Base-by-base conservation (phyloP, 2,797 vertebrate species). In the Toxotes lorentzi region DNA sequence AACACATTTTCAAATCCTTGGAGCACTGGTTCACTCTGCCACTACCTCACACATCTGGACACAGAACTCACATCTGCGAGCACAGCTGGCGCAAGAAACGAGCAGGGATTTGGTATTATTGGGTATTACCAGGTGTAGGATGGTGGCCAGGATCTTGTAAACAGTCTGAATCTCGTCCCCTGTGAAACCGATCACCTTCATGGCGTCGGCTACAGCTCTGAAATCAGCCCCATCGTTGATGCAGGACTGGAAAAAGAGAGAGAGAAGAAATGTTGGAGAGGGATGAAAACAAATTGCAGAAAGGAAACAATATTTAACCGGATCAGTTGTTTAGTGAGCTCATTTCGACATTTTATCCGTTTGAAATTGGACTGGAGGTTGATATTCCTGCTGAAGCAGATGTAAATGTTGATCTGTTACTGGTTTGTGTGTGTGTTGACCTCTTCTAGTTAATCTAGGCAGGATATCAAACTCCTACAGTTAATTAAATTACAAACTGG, bases 121-220 rank as follows among this genome's bases (percentile, higher is more conserved):
- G 32, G 50, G 83, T 85, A 89, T 85, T 90, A 99, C 98, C 97
- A 99, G 94, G 91, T 99, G 97, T 14, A 99, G 96, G 87, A 99
- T 99, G 79, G 95, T 91, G 79, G 97, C 97, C 94, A 98, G 90
- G 70, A 99, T 98, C 93, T 96, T 99, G 94, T 98, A 99, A 57
- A 95, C 97, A 0, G 98, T 99, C 93, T 98, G 97, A 88, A 98
- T 90, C 94, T 99, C 98, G 21, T 99, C 98, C 5, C 92, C 93
- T 32, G 96, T 98, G 94, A 99, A 99, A 50, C 98, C 98, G 50
- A 99, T 98, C 81, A 99, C 96, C 87, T 97, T 99, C 98, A 99
- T 99, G 86, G 98, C 98, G 27, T 99, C 98, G 0, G 96, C 95
- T 0, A 99, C 98, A 0, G 97, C 96, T 94, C 96, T 98, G 94